Percentiles rank a stretch among this genome's conserved stretches.
Conservation (phyloP, 53 echinoderm and acorn worm species). For the Holothuria leucospilota region DNA sequence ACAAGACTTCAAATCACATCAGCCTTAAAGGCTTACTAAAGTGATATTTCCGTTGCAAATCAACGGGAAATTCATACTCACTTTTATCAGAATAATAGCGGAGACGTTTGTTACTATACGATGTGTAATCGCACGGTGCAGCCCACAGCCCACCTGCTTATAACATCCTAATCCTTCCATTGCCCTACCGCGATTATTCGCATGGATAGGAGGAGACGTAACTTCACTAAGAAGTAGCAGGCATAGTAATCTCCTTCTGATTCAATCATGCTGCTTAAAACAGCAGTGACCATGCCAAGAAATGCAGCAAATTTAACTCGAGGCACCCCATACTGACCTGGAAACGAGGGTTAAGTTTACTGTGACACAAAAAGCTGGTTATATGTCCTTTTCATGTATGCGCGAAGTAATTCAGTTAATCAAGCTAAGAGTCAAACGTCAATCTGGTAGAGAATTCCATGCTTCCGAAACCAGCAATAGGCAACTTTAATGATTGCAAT, state of each 20-base stretch:
- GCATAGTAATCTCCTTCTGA: conserved; percentile 19
- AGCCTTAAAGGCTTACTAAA: no score
- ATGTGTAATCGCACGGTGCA: background rate
- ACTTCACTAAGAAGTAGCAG: conserved; percentile 6
- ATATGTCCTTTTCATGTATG: no score
- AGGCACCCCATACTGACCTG: conserved; percentile 14
- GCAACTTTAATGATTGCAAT: no score
- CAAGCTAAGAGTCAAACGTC: no score
- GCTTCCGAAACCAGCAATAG: no score
- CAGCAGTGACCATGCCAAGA: conserved; percentile 1
- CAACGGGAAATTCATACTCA: background rate
- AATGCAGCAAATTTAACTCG: background rate
- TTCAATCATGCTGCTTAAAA: conserved; percentile 8
- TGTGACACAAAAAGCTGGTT: no score
- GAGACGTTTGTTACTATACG: conserved; percentile 6
- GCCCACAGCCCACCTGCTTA: conserved; percentile 3
- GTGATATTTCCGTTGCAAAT: no score
- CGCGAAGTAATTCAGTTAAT: no score
- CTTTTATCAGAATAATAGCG: conserved; percentile 18
- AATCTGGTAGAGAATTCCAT: no score
- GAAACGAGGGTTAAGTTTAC: no score
- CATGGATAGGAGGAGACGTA: background rate
- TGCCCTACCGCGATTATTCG: conserved; percentile 1
- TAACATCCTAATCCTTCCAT: conserved; percentile 22
- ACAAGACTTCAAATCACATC: no score